Percentiles rank a stretch among this genome's conserved stretches.
Conservation (phyloP, 2,888 invertebrate genomes). For the Dorcus parallelipipedus region DNA sequence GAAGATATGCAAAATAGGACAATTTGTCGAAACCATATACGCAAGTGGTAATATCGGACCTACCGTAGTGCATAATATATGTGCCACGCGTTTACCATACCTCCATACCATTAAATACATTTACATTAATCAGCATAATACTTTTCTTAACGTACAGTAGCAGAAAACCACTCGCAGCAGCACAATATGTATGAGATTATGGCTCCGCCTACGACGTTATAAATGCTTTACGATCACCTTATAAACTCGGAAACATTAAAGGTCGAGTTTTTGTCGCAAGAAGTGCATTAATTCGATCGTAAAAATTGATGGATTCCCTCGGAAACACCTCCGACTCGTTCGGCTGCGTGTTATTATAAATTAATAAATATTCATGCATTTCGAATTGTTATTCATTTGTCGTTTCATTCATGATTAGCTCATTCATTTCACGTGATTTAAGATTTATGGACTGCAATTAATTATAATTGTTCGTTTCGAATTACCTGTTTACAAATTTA, state of each 20-base stretch:
- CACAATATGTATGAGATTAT: slow-evolving; percentile 9
- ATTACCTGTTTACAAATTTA: not conserved
- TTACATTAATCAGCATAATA: slow-evolving; percentile 33
- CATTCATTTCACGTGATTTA: slow-evolving; percentile 16
- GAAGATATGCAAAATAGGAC: slow-evolving; percentile 5
- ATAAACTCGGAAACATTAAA: not conserved
- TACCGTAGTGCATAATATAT: slow-evolving; percentile 27
- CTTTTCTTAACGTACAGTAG: slow-evolving; percentile 27
- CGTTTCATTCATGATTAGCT: slow-evolving; percentile 22
- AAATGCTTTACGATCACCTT: slow-evolving; percentile 6
- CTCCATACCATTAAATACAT: slow-evolving; percentile 33
- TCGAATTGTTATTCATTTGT: slow-evolving; percentile 20
- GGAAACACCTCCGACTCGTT: slow-evolving; percentile 19
- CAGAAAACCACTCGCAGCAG: slow-evolving; percentile 25
- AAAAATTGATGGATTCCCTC: slow-evolving; percentile 22
- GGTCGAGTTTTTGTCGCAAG: not conserved
- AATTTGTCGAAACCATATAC: slow-evolving; percentile 9
- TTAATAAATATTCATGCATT: slow-evolving; percentile 25
- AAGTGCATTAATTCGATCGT: slow-evolving; percentile 21
- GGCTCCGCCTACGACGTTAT: slow-evolving; percentile 3
- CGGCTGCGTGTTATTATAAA: slow-evolving; percentile 11
- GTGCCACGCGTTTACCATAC: slow-evolving; percentile 31
- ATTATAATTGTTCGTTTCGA: slow-evolving; percentile 2
- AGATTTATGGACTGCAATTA: slow-evolving; percentile 6
- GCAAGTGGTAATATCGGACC: slow-evolving; percentile 4